Conservation (phyloP, 2,113 vertebrate genomes). For the Zingel zingel region DNA sequence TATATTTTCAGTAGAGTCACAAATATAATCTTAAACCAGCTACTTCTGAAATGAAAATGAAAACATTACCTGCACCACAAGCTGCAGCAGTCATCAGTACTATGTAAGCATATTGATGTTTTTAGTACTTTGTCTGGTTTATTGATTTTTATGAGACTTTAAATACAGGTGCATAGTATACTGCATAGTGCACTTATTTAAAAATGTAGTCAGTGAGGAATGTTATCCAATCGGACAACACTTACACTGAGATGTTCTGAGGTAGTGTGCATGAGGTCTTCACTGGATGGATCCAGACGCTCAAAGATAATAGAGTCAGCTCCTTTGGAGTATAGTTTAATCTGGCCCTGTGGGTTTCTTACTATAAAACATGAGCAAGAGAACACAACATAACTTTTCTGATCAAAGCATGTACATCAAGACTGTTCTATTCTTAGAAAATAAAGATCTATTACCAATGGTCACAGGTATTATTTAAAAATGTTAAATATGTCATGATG, state of each 20-base stretch:
- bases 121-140: background rate
- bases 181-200: background rate
- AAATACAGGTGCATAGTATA: background rate
- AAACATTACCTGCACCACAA: background rate
- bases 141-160: background rate
- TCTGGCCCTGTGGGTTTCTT: slow-evolving; percentile 88
- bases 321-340: slow-evolving; percentile 93
- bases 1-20: background rate
- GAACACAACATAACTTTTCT: background rate
- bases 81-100: background rate
- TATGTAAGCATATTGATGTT: background rate
- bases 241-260: slow-evolving; percentile 91
- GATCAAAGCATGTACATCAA: background rate
- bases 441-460: background rate
- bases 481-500: background rate
- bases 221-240: background rate
- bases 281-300: slow-evolving; percentile 83
- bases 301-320: slow-evolving; percentile 92
- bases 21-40: background rate
- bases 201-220: background rate
- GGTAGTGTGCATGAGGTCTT: slow-evolving; percentile 86
- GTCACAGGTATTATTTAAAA: background rate
- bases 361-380: slow-evolving; percentile 78
- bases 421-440: background rate
- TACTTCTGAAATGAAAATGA: background rate